phyloP scores from a whole-genome alignment of 2,113 vertebrate genomes.

The Pterocles orientalis region DNA sequence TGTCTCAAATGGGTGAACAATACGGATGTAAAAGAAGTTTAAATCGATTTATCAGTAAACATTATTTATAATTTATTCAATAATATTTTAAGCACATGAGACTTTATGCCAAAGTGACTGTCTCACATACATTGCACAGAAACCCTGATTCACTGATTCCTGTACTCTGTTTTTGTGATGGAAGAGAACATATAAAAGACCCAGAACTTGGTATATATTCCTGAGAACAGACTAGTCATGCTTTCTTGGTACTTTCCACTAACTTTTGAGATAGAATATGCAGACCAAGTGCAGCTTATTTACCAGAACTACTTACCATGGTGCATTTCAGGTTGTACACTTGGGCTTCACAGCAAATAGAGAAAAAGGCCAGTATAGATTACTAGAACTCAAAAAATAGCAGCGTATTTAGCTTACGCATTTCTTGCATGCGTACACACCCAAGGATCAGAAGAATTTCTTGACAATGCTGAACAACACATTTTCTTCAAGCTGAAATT shows the following conservation, averaged over 20 bases:
- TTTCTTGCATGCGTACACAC: not conserved
- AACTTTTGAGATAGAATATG: not conserved
- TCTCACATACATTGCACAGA: not conserved
- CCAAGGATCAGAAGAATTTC: not conserved
- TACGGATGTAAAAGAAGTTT: not conserved
- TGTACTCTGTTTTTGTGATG: not conserved
- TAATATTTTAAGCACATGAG: not conserved
- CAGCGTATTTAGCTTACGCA: not conserved
- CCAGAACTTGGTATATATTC: not conserved
- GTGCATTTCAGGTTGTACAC: constrained; percentile 76
- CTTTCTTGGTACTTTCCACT: not conserved
- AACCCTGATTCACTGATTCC: not conserved
- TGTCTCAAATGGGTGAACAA: not conserved
- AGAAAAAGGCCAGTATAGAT: constrained; percentile 69
- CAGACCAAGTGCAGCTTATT: not conserved
- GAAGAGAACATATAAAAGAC: not conserved
- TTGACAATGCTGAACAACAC: not conserved
- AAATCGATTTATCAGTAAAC: not conserved
- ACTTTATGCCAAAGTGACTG: not conserved
- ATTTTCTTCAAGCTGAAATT: not conserved
- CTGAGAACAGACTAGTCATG: not conserved
- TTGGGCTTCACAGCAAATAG: constrained; percentile 79
- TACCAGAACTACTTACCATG: constrained; percentile 56
- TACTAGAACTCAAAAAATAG: not conserved
- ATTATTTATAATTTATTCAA: not conserved